Base-by-base conservation (phyloP, 2,797 vertebrate species). In the Mus minutoides region DNA sequence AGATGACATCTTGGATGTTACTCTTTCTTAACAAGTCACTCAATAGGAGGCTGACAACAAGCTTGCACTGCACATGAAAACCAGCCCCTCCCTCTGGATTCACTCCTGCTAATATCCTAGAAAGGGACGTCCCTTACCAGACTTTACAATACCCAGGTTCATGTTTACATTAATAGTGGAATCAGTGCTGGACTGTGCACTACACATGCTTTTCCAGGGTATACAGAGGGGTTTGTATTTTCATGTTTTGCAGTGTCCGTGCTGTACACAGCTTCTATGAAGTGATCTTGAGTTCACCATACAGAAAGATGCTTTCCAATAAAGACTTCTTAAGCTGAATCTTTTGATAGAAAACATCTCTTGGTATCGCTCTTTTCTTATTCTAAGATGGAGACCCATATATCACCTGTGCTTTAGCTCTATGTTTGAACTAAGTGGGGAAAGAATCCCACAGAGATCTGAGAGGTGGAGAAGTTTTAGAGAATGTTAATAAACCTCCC, bases 361-460 rank as follows among this genome's bases (percentile, higher is more conserved):
- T 79, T 26, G 52, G 43, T 40, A 56, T 88, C 80, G 49, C 3
- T 75, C 88, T 14, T 34, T 49, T 73, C 52, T 71, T 49, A 93
- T 19, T 88, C 67, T 80, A 86, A 93, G 31, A 46, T n/a, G 71
- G 37, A 10, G 56, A 46, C 4, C 34, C 4, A 75, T 88, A 37
- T 71, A 26, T 88, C 87, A 73, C 21, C 77, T 91, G 46, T 94
- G 87, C 29, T 92, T 80, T 80, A 8, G 67, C 31, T 46, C 43
- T 62, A 80, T 40, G 21, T 58, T 77, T 92, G 78, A 75, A 34
- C 73, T 60, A 92, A 19, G 5, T 52, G 26, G 49, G 90, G 29
- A 64, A 26, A 79, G 60, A 94, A 95, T 89, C 92, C 94, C 90
- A 84, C 79, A 69, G 54, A 80, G 79, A 46, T 88, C 80, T 43